phyloP scores from a whole-genome alignment of 2,113 vertebrate species.

The Sapajus apella region DNA sequence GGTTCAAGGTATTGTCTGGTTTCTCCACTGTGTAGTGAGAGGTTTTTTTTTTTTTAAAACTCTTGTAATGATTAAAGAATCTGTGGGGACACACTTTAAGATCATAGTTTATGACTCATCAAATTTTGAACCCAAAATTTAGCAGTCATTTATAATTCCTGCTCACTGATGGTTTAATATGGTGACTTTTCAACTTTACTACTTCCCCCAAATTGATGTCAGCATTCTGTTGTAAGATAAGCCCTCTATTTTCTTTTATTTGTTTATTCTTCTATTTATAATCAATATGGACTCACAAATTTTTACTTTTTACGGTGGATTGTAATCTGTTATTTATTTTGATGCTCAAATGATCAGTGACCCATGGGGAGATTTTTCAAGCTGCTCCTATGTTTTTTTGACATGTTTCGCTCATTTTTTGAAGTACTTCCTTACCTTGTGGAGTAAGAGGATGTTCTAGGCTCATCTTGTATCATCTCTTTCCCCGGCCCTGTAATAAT shows the following conservation, averaged over 20 bases:
- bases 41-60: not conserved
- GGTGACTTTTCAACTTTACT: not conserved
- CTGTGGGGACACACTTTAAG: not conserved
- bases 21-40: not conserved
- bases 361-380: not conserved
- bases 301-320: not conserved
- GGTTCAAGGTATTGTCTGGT: not conserved
- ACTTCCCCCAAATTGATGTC: not conserved
- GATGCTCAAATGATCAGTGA: not conserved
- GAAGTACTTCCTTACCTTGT: not conserved
- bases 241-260: not conserved
- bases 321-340: constrained; percentile 28
- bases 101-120: not conserved
- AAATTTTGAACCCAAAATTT: not conserved
- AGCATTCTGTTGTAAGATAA: not conserved
- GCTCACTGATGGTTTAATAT: not conserved
- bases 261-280: constrained; percentile 33
- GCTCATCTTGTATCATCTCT: not conserved
- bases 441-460: not conserved
- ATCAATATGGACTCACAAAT: not conserved
- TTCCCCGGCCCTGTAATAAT: not conserved
- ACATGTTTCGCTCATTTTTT: not conserved
- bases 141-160: not conserved
- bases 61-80: not conserved
- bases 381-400: not conserved